Percentiles rank a stretch among this genome's conserved stretches.
phyloP scores from a whole-genome alignment of 1,140 invertebrate genomes.

The Octopus sinensis region DNA sequence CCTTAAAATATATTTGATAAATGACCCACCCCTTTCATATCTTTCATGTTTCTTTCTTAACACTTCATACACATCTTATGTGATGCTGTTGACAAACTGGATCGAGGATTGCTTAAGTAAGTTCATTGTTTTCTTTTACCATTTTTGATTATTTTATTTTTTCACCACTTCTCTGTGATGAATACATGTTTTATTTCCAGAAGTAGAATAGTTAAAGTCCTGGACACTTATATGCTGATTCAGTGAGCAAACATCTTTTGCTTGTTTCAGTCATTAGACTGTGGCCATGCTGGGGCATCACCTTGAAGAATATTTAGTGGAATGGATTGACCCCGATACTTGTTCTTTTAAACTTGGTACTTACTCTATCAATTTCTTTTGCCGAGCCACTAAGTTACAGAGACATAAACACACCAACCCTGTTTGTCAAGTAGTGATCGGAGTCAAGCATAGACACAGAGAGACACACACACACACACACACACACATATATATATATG shows the following conservation, averaged over 20 bases:
- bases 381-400: no score
- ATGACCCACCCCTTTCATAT: no score
- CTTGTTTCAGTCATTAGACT: not conserved
- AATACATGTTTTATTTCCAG: not conserved
- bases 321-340: no score
- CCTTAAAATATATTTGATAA: no score
- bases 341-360: no score
- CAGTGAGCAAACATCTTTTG: not conserved
- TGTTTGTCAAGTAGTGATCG: no score
- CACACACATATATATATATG: no score
- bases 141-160: not conserved
- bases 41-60: conserved; percentile 4
- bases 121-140: conserved; percentile 19
- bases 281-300: not conserved
- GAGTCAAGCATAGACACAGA: no score
- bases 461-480: no score
- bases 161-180: not conserved
- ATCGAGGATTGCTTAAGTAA: conserved; percentile 57
- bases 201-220: not conserved
- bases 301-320: not conserved
- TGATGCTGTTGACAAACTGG: conserved; percentile 59
- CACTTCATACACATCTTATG: conserved; percentile 48
- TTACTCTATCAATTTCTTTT: no score
- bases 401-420: no score
- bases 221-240: not conserved